Evolutionary conservation across 2,797 vertebrate species (phyloP).

Genomic region (Xenentodon cancila): DNA sequence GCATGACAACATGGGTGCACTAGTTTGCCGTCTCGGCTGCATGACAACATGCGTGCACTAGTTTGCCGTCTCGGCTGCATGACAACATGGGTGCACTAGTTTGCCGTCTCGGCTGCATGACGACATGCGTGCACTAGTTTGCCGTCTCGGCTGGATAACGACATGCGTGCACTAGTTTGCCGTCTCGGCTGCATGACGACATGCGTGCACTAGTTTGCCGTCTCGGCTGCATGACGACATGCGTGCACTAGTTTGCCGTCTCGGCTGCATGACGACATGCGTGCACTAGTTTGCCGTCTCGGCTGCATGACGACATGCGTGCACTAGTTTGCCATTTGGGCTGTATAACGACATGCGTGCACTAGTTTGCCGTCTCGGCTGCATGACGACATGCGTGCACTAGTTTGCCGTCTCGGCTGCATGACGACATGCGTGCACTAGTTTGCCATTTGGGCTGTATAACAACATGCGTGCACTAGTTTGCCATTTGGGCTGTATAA

Average conservation of each 20-base stretch:
- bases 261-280: slow-evolving; percentile 2
- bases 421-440: slow-evolving; percentile 18
- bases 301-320: slow-evolving; percentile 8
- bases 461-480: slow-evolving; percentile 17
- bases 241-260: slow-evolving; percentile 19
- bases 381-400: slow-evolving; percentile 18
- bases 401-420: not conserved
- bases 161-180: slow-evolving; percentile 14
- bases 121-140: slow-evolving; percentile 14
- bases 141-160: slow-evolving; percentile 5
- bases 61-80: not conserved
- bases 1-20: slow-evolving; percentile 18
- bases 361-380: slow-evolving; percentile 5
- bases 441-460: slow-evolving; percentile 2
- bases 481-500: slow-evolving; percentile 9
- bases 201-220: slow-evolving; percentile 18
- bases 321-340: slow-evolving; percentile 18
- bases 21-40: not conserved
- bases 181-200: slow-evolving; percentile 1
- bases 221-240: not conserved
- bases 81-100: slow-evolving; percentile 16
- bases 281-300: slow-evolving; percentile 16
- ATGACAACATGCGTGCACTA: slow-evolving; percentile 18
- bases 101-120: slow-evolving; percentile 1
- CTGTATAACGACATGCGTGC: slow-evolving; percentile 13